Base-by-base conservation (phyloP, 2,113 vertebrate genomes). In the Paramisgurnus dabryanus region DNA sequence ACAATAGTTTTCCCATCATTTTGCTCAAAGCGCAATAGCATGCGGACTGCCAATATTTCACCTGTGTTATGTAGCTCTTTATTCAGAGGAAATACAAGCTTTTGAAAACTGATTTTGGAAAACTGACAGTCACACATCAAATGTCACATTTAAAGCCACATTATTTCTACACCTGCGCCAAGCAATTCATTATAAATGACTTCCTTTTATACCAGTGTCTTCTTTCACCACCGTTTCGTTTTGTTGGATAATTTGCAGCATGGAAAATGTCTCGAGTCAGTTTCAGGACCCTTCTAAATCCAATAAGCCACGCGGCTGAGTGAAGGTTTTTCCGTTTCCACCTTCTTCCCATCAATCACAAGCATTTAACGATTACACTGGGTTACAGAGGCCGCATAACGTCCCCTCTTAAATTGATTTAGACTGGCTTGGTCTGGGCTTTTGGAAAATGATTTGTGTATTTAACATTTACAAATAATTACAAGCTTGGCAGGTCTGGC, bases 291-390 rank as follows among this genome's bases (percentile, higher is more conserved):
- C 3, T 34, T 79, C 34, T 67, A 80, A 79, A 80, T 75, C 67
- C 76, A 83, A 53, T 70, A 81, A 80, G 72, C 58, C 67, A 61
- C 70, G 7, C 70, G 50, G 64, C 81, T 73, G 40, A 67, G 55
- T 49, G 34, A 49, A 84, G 49, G 63, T 77, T 76, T 74, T 67
- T 63, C 53, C 71, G 27, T 73, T 75, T 78, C 84, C 34, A 55
- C 60, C 39, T 27, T 34, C 58, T 81, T 45, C 67, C 77, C 68
- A 70, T 81, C 75, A 67, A 58, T 79, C 58, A 79, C 17, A 72
- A 74, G 41, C 6, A 8, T 61, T 76, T 68, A 80, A 80, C 74
- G 72, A 80, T 83, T 83, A 77, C 7, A 74, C 69, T 64, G 43
- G 55, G 68, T 50, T 66, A 81, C 76, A 84, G 78, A 68, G 67